Evolutionary conservation across 2,888 invertebrate genomes (phyloP), one percentile per base, ranked within the genome.

Genomic region (Zele albiditarsus): DNA sequence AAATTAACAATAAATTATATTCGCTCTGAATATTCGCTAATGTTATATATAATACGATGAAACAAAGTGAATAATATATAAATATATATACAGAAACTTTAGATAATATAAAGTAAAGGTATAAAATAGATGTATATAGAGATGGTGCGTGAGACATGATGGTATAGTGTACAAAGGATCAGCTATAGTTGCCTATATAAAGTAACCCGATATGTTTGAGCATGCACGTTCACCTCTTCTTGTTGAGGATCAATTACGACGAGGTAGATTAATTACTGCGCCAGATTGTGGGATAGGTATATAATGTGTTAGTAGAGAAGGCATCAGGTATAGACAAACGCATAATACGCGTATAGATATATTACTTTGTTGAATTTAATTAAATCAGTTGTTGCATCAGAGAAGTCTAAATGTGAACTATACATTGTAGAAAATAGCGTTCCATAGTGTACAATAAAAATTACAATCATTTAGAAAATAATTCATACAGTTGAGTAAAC

Each of bases 191-290:
- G 60, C 49, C 33, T 38, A 62, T 71, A 63, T 63, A 28, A 27
- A 69, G 74, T 70, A 73, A 80, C 68, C 63, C 63, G 79, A 77
- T 76, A 75, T 80, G 66, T 71, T 79, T 74, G 78, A 78, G 74
- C 65, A 49, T 38, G 58, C 42, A 66, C 75, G 33, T 74, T 67
- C 72, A 60, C 60, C 58, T 73, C 42, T 27, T 73, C 42, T 27
- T 72, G 76, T 73, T 70, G 77, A 79, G 78, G 79, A 81, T 82
- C 80, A 81, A 83, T 84, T 79, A 82, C 81, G 70, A 79, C 78
- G 76, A 80, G 53, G 78, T 71, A 78, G 82, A 82, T 84, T 82
- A 82, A 84, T 84, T 80, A 79, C 80, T 70, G 74, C 70, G 77
- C 20, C 23, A 76, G 80, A 77, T 76, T 75, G 79, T 79, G 77